These are phyloP conservation scores for Criorhina ranunculi DNA, from an alignment of 2,888 invertebrate genomes.

Conservation along the genomic window DNA sequence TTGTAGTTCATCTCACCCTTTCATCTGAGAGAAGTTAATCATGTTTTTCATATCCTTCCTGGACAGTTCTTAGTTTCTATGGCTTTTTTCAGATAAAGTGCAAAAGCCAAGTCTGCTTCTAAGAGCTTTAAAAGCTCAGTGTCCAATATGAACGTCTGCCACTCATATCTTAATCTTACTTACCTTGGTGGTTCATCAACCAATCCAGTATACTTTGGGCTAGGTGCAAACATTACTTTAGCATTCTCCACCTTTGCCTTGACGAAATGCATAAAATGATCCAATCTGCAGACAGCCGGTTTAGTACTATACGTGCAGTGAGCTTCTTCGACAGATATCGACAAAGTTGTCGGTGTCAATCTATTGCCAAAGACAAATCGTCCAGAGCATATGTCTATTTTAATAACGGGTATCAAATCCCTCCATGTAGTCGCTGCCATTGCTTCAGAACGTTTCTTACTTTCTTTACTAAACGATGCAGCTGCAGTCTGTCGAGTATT, in stretches of 20 bases:
- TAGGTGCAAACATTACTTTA: constrained; percentile 97
- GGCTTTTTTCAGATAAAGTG: too few relatives aligned
- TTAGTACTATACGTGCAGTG: constrained; percentile 98
- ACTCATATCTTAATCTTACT: not conserved
- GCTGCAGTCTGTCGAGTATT: constrained; percentile 86
- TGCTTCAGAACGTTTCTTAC: constrained; percentile 89
- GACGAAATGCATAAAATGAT: constrained; percentile 97
- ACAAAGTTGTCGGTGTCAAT: constrained; percentile 95
- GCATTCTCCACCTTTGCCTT: constrained; percentile 98
- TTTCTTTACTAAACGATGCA: constrained; percentile 82
- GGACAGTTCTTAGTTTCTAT: too few relatives aligned
- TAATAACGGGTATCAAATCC: constrained; percentile 97
- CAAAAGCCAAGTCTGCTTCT: too few relatives aligned
- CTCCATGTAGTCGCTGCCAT: constrained; percentile 96
- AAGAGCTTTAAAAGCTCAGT: too few relatives aligned
- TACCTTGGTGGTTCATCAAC: constrained; percentile 95
- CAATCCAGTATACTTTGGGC: constrained; percentile 96
- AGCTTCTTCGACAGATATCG: constrained; percentile 96
- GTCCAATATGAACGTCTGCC: not conserved
- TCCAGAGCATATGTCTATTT: constrained; percentile 96
- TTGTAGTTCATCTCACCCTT: too few relatives aligned
- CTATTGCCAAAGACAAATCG: constrained; percentile 98
- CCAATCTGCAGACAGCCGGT: constrained; percentile 96
- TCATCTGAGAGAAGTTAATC: too few relatives aligned
- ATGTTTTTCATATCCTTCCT: too few relatives aligned